Evolutionary conservation across 2,113 vertebrate genomes (phyloP), one percentile per base, ranked within the genome.

Genomic region (Pterocles gutturalis): DNA sequence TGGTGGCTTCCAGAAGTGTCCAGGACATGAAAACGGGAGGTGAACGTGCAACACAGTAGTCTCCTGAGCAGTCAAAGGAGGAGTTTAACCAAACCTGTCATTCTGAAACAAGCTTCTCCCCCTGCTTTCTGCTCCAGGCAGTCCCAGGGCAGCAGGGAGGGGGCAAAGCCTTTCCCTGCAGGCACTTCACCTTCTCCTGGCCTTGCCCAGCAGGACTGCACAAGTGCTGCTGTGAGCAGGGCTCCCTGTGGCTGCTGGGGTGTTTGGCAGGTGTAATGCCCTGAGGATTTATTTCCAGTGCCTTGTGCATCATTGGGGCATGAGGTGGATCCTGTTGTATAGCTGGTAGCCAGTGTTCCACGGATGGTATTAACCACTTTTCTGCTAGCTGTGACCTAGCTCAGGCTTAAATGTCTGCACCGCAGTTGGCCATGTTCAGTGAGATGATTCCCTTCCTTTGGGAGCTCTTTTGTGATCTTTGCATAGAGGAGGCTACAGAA

Each of bases 11-110:
- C 51, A 41, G 36, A 34, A 66, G 10, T 80, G 26, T 2, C 0
- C 2, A 65, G 38, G 45, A 29, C 62, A 48, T 1, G 2, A 54
- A 22, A 11, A 36, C 0, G 2, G 9, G 15, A 80, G 1, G 6
- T 89, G 7, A 87, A 10, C 2, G 1, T 69, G 43, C 10, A 76
- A 48, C 38, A 43, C 17, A 51, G 19, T 17, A 29, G 8, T 46
- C 14, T 67, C 17, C 36, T 49, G 22, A 54, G 46, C 10, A 55
- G 12, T 6, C 61, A 18, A 33, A 46, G 69, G n/a, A 3, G 28
- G 13, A 76, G 11, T 79, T 54, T 60, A 28, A 55, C 21, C 60
- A 84, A 94, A 58, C 10, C 4, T 38, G 7, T 53, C 26, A 21
- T 20, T 26, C 11, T 18, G n/a, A 87, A 83, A 64, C 53, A 60